Base-by-base conservation (phyloP, 37 sponge, comb jelly and placozoan genomes). In the Eunapius fragilis region DNA sequence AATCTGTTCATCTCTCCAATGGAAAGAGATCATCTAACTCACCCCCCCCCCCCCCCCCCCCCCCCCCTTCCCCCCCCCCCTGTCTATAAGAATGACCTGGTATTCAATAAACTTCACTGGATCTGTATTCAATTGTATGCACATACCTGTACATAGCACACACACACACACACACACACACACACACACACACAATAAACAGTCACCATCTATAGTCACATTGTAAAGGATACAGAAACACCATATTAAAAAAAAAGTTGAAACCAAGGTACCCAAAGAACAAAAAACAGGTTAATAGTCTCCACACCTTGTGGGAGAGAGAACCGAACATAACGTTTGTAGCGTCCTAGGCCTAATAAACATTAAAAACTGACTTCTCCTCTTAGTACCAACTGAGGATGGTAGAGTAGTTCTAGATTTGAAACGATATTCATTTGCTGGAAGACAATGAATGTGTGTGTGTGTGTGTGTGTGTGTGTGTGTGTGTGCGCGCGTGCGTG, bases 211-310 rank as follows among this genome's bases (percentile, higher is more conserved):
- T 11, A 26, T 10, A 14, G 9, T n/a, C n/a, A 34, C 10, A 31
- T 9, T 25, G 37, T 50, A 13, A 27, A 31, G 84, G 87, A 87
- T 91, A 95, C 80, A 94, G 91, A 48, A 99, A 99, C 23, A 99
- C 92, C 86, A 99, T 97, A 87, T 97, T 97, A 91, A 99, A 97
- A 36, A 99, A 78, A 70, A 99, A 97, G 82, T 91, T 78, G 81
- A 99, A 93, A 3, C 99, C 99, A 34, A 99, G 85, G 2, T 86
- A 72, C 25, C 98, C 99, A 88, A 93, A 99, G 78, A 99, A 99
- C 33, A 95, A 80, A 50, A 94, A 99, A 71, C 84, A 96, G 2
- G 99, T 99, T 17, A 97, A 68, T 31, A 97, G 88, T 68, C 99
- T 80, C 99, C 99, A 99, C 67, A 99, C 31, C 96, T 98, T 77